phyloP scores from a whole-genome alignment of 2,888 invertebrate species.

The Eupithecia abbreviata region DNA sequence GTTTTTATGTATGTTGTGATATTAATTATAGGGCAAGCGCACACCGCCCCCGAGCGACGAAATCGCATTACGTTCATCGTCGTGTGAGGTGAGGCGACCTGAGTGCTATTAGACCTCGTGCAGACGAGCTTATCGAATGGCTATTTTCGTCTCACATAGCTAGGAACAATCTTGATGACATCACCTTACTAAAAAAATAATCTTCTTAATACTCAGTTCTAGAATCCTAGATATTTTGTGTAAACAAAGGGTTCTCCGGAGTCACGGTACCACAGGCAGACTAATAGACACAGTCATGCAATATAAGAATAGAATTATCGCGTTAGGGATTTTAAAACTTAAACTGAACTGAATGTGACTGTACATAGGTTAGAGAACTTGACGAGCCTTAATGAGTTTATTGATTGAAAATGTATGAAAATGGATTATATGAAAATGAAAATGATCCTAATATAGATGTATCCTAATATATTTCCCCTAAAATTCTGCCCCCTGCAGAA shows the following conservation, averaged over 20 bases:
- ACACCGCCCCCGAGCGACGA: conserved; percentile 50
- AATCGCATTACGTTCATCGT: conserved; percentile 65
- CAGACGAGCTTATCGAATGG: not conserved
- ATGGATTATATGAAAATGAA: not conserved
- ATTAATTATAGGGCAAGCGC: conserved; percentile 56
- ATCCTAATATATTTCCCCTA: not conserved
- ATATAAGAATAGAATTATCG: too few relatives aligned
- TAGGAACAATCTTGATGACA: not conserved
- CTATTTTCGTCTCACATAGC: not conserved
- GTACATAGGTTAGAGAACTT: not conserved
- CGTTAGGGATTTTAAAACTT: too few relatives aligned
- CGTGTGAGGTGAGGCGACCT: conserved; percentile 62
- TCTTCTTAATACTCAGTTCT: not conserved
- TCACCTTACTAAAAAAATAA: not conserved
- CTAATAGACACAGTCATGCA: too few relatives aligned
- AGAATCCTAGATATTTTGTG: too few relatives aligned
- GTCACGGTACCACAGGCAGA: too few relatives aligned
- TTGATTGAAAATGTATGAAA: not conserved
- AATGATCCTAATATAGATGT: not conserved
- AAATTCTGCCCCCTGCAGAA: not conserved
- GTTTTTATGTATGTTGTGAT: conserved; percentile 32
- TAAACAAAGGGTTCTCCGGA: too few relatives aligned
- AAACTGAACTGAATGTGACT: too few relatives aligned
- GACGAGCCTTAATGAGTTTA: not conserved
- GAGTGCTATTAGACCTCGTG: conserved; percentile 19